phyloP scores from a whole-genome alignment of 2,888 invertebrate species.

The Lasioglossum figueresi region DNA sequence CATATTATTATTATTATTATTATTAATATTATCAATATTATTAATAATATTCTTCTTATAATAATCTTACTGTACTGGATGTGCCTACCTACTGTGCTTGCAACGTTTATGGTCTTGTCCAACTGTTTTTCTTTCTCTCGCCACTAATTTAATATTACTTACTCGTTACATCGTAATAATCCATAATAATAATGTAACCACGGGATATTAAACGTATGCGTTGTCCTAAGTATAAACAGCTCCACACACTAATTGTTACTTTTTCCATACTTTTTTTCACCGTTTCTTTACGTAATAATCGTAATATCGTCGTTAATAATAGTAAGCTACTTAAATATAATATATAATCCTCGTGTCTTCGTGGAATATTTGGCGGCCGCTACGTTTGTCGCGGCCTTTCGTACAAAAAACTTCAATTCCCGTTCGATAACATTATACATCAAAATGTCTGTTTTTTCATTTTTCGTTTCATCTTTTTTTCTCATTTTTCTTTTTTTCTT shows the following conservation, averaged over 20 bases:
- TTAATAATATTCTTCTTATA: constrained; percentile 76
- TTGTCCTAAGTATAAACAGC: constrained; percentile 80
- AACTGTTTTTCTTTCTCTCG: constrained; percentile 53
- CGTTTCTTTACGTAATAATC: constrained; percentile 67
- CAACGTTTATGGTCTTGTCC: constrained; percentile 76
- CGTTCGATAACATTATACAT: constrained; percentile 76
- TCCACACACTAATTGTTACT: constrained; percentile 73
- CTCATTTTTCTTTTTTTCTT: neutral
- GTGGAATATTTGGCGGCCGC: constrained; percentile 72
- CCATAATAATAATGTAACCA: constrained; percentile 76
- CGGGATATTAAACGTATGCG: constrained; percentile 77
- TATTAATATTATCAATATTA: constrained; percentile 5
- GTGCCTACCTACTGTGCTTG: constrained; percentile 79
- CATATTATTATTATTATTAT: constrained; percentile 80
- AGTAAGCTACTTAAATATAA: constrained; percentile 80
- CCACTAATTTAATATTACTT: constrained; percentile 68
- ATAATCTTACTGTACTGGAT: constrained; percentile 77
- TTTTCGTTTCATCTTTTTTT: constrained; percentile 13
- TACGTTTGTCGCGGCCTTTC: constrained; percentile 51
- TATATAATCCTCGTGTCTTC: constrained; percentile 72
- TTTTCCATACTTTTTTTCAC: constrained; percentile 49
- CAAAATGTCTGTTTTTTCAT: constrained; percentile 72
- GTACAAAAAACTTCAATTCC: constrained; percentile 79
- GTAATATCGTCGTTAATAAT: constrained; percentile 75
- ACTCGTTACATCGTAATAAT: constrained; percentile 73